Base-by-base conservation (phyloP, 2,888 invertebrate species). In the Crioceris asparagi region DNA sequence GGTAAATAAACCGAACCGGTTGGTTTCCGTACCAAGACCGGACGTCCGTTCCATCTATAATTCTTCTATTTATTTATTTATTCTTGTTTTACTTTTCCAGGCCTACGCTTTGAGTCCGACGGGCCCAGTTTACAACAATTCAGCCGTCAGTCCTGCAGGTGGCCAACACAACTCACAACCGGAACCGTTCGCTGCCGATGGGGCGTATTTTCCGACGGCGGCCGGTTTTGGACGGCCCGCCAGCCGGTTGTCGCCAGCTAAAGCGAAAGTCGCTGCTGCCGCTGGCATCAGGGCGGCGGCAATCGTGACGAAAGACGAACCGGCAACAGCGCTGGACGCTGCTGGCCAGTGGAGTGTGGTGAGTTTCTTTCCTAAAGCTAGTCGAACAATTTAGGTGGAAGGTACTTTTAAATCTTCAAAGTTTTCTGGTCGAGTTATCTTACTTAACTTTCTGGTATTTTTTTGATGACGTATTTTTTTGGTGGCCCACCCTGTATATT, bases 131-230 rank as follows among this genome's bases (percentile, higher is more conserved):
- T 64, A 63, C 50, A 14, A 27, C 10, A 12, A 12, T 6, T 27
- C 21, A 6, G 27, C 27, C 14, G 27, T 15, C 10, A 10, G 7
- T 5, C 14, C 15, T 5, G 27, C 27, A 3, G 27, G 27, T 10
- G 66, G 62, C 49, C 67, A 59, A 70, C 76, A 51, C 52, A 15
- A 12, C 6, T 12, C 14, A 4, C 65, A 69, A 66, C 47, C 64
- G 62, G 64, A 79, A 66, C 60, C 77, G 59, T 68, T 77, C 69
- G 54, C 76, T 65, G 58, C 79, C 63, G 62, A 69, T 63, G 63
- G 67, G 54, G 73, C 69, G 62, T 78, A 64, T 68, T 80, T 79
- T 44, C 79, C 79, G 53, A 79, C 79, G 68, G 52, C 74, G 67
- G 27, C 14, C 12, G 27, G 27, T 10, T 12, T 12, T 12, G 27